Evolutionary conservation across 1,140 invertebrate genomes (phyloP), one percentile per base, ranked within the genome.

Genomic region (Triops longicaudatus): DNA sequence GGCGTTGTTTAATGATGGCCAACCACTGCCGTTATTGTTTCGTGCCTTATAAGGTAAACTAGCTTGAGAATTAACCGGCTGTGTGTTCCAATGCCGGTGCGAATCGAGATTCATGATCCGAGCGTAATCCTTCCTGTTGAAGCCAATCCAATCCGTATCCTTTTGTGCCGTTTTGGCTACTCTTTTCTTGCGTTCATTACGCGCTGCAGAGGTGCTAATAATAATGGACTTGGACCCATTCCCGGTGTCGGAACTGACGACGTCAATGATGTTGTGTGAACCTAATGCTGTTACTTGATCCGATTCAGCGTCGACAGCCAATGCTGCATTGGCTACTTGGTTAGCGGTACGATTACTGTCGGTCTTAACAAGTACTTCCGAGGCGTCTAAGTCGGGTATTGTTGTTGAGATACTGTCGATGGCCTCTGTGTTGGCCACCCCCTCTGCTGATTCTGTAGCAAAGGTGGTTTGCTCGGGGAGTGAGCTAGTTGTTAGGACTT

Each of bases 181-280:
- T 37, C 74, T 27, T 31, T 75, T 31, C 31, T 42, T 28, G 14
- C 76, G 76, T 31, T 43, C 73, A 72, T 17, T 63, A 14, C 50
- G 50, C 4, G 50, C 9, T 6, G 3, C 50, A 9, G 14, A 6
- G 22, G 17, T 63, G 17, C 76, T 77, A 26, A 77, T 77, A 42
- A 77, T 77, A 41, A 77, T 73, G 26, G 76, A 77, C 41, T 77
- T 77, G 17, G 76, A 73, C 26, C 31, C 76, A 14, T 73, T 73
- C 11, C 73, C 72, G 5, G 28, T 28, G 1, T 37, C 50, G 0
- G 72, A 44, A 9, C 76, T 77, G 14, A 77, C 37, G 0, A 77
- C 76, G 27, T 77, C 76, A 72, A 77, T 77, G 11, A 72, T 14
- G 41, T 43, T 77, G 14, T 73, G 31, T 3, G 41, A 72, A 10